Base-by-base conservation (phyloP, 2,888 invertebrate genomes). In the Drosophila borborema region DNA sequence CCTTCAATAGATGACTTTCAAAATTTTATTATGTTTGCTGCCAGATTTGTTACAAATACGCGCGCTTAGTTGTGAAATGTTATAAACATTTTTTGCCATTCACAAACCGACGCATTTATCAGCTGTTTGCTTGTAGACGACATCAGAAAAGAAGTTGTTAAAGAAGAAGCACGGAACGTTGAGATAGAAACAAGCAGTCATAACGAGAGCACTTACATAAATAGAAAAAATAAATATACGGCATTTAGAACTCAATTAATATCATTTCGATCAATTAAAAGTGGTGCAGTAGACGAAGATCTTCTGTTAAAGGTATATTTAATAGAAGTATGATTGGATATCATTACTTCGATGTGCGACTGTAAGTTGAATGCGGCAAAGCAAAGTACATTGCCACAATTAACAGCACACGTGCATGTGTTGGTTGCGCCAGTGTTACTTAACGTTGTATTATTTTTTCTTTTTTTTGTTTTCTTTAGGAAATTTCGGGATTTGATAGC, bases 311-410 rank as follows among this genome's bases (percentile, higher is more conserved):
- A 9, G 46, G 46, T 54, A 43, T 48, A 20, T 41, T 49, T 36
- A 51, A 54, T 72, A 79, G 74, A 81, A 82, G 74, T 80, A 93
- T 94, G 94, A 91, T 85, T 71, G 88, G 46, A 81, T 94, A 94
- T 89, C 93, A 93, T 91, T 95, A 95, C 87, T 91, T 95, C 85
- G 94, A 94, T 86, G 92, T 95, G 63, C 92, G 94, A 89, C 92
- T 95, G 95, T 95, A 93, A 94, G 94, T 94, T 20, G 10, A 45
- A 41, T 49, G 49, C 31, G 49, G 49, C 49, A 38, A 48, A 40
- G n/a, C 10, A 23, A 48, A 40, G 23, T 9, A 23, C 45, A 28
- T 49, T 49, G 43, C 8, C 12, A 10, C 4, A 51, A 38, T 34
- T 51, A 14, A 5, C 23, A 43, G 40, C 56, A 49, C 86, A 86